Conservation (phyloP, 2,797 vertebrate species). For the Syngnathus rostellatus region DNA sequence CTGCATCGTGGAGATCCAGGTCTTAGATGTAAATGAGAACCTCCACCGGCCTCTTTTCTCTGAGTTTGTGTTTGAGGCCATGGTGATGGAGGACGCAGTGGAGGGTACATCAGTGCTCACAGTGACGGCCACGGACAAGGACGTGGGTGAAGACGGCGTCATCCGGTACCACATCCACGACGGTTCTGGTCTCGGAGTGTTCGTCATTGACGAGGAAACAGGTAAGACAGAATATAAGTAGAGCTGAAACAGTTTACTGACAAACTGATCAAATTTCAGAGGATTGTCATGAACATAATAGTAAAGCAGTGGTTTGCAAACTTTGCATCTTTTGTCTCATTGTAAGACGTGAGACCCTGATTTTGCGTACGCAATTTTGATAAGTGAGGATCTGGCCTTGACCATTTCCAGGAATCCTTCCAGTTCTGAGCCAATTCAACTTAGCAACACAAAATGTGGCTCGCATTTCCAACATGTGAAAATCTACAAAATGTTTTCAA, state of each 20-base stretch:
- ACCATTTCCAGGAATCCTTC: too few species aligned
- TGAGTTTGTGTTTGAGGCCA: slow-evolving; percentile 79
- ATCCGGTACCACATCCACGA: slow-evolving; percentile 83
- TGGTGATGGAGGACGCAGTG: slow-evolving; percentile 78
- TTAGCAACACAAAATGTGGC: too few species aligned
- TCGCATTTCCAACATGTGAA: too few species aligned
- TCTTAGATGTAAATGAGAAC: slow-evolving; percentile 93
- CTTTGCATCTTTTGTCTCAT: background rate
- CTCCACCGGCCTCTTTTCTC: slow-evolving; percentile 79
- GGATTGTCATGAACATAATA: background rate
- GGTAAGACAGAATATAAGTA: slow-evolving; percentile 61
- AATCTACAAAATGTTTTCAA: too few species aligned
- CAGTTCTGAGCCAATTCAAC: too few species aligned
- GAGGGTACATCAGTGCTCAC: slow-evolving; percentile 75
- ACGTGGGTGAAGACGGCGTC: slow-evolving; percentile 81
- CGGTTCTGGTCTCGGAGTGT: slow-evolving; percentile 80
- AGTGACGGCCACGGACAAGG: slow-evolving; percentile 78
- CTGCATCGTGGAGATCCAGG: slow-evolving; percentile 81
- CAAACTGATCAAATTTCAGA: background rate
- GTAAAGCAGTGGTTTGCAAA: background rate
- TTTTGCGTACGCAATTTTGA: too few species aligned
- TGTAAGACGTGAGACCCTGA: too few species aligned
- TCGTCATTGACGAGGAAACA: slow-evolving; percentile 84
- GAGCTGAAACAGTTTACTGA: background rate
- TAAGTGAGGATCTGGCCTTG: too few species aligned